Base-by-base conservation (phyloP, 2,113 vertebrate species). In the Patagioenas fasciata region DNA sequence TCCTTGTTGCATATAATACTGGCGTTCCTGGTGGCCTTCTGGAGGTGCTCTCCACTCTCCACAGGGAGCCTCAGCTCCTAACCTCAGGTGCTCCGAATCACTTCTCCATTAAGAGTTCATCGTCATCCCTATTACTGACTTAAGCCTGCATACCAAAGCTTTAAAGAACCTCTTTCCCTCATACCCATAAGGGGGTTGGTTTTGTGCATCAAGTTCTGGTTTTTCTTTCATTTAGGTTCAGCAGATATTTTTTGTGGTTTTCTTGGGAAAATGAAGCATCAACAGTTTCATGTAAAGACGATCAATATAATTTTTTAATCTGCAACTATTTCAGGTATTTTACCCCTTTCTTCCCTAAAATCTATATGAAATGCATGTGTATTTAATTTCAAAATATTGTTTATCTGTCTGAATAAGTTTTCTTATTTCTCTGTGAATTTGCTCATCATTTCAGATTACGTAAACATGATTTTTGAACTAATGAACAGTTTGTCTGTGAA, bases 351-450 rank as follows among this genome's bases (percentile, higher is more conserved):
- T 3, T 1, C 7, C 17, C 4, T 16, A 70, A 56, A 38, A 69
- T n/a, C 29, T 60, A 70, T 51, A 66, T 34, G 2, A 71, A 24
- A 60, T 4, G 1, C 38, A 31, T 0, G 0, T 31, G 5, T 4
- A 44, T 66, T 89, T 79, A 8, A 78, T 74, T 51, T 70, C 16
- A 54, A 80, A 70, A 50, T 44, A 21, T 8, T 57, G 3, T 32
- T 89, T 80, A n/a, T 81, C 61, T 75, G 34, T 19, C 50, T 51
- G 32, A 67, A 7, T 42, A 77, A 29, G 23, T 81, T 56, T 58
- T 54, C 62, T 57, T 29, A 85, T 50, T 88, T 80, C 34, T 81
- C 77, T 78, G 53, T 2, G 2, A 58, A 62, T 64, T 38, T 50
- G 10, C 28, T 67, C 6, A 78, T 73, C 9, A 16, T 51, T 71